A percentile compares a stretch with the other conserved stretches of the same genome.
These are phyloP conservation scores for Atrina japonica DNA, from an alignment of 2,888 invertebrate genomes.

Conservation along the genomic window DNA sequence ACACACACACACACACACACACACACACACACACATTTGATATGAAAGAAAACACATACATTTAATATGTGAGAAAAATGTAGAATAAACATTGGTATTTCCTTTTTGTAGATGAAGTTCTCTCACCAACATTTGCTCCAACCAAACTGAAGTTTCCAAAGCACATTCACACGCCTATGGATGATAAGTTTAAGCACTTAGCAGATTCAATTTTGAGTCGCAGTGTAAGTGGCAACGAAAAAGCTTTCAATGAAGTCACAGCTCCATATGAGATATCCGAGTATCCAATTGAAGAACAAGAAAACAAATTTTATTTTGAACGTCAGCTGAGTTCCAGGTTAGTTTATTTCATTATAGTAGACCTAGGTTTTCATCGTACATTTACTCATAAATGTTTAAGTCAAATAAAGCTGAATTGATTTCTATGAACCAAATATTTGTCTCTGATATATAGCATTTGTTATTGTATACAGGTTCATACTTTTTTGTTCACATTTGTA, in stretches of 20 bases:
- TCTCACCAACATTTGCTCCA: slow-evolving; percentile 61
- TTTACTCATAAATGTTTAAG: too few species aligned
- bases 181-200: slow-evolving; percentile 71
- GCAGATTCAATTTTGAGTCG: slow-evolving; percentile 70
- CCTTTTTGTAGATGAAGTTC: slow-evolving; percentile 45
- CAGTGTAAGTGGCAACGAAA: slow-evolving; percentile 51
- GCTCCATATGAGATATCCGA: slow-evolving; percentile 98
- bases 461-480: too few species aligned
- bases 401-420: too few species aligned
- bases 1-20: too few species aligned
- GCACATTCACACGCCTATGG: slow-evolving; percentile 63
- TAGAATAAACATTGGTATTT: background rate
- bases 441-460: too few species aligned
- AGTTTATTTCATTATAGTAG: background rate
- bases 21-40: background rate
- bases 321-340: slow-evolving; percentile 65
- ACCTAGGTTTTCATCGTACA: too few species aligned
- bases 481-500: too few species aligned
- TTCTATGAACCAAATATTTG: too few species aligned
- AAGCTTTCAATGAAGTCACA: slow-evolving; percentile 88
- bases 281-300: slow-evolving; percentile 92
- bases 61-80: slow-evolving; percentile 1
- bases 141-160: slow-evolving; percentile 67
- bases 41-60: background rate
- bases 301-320: slow-evolving; percentile 72